Base-by-base conservation (phyloP, 2,797 vertebrate genomes). In the Moxostoma hubbsi region DNA sequence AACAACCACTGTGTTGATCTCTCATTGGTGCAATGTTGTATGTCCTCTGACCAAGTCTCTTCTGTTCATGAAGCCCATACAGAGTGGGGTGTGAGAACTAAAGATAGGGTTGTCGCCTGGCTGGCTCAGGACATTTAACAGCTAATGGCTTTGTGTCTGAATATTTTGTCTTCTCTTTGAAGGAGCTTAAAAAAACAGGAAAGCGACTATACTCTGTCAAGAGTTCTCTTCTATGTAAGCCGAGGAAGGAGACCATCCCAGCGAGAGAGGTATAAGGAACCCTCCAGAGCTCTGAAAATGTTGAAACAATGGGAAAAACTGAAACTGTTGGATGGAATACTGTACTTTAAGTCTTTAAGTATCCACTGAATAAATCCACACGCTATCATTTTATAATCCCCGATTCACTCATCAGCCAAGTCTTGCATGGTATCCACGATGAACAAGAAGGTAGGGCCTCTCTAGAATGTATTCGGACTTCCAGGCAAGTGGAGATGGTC, bases 241-340 rank as follows among this genome's bases (percentile, higher is more conserved):
- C 51, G 64, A 36, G 16, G 58, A 0, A 50, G 0, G 1, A 57
- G 69, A 4, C 68, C 65, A 8, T 77, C 78, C 1, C 24, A 16
- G 16, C 43, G 75, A 13, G 69, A 82, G 45, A 77, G 67, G 11
- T 16, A 13, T 1, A n/a, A 59, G 7, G 61, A 73, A 15, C 10
- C 43, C 8, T 24, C 45, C 12, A 63, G 8, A 7, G 24, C 43
- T 0, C 45, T 46, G 11, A 78, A 65, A 11, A 47, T 18, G 0
- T 1, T 83, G 7, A 78, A 77, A 7, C 81, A 83, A 9, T 75
- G 66, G 81, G 49, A 80, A 5, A 83, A 24, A 36, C 0, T 80
- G 0, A 80, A 65, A n/a, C 11, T 83, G 11, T 9, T 75, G 1
- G 46, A 81, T 59, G 47, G 46, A 2, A 46, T 73, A n/a, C 7